Evolutionary conservation across 2,113 vertebrate species (phyloP).

Genomic region (Rhinolophus sinicus): DNA sequence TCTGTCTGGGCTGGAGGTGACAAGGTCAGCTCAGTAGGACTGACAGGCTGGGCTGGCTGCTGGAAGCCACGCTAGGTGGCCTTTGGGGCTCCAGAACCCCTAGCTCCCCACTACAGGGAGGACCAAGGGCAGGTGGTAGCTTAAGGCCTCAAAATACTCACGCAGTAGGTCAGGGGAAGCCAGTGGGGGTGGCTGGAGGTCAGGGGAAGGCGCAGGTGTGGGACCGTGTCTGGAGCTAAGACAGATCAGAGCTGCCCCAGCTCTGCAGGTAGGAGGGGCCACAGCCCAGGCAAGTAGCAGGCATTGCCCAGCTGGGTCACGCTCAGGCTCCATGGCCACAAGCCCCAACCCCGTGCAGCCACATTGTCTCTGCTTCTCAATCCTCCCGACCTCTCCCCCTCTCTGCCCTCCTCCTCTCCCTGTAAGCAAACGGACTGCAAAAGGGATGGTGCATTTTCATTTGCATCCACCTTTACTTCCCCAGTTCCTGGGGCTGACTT

Average conservation of each 20-base stretch:
- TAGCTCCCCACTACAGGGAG: background rate
- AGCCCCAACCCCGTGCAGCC: background rate
- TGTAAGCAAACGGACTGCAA: constrained; percentile 45
- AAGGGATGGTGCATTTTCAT: constrained; percentile 49
- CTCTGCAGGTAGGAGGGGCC: background rate
- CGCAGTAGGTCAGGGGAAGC: background rate
- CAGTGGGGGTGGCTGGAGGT: background rate
- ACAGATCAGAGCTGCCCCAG: background rate
- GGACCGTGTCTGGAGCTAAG: background rate
- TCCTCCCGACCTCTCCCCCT: background rate
- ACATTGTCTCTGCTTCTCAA: too few relatives aligned
- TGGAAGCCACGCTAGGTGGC: background rate
- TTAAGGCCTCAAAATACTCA: background rate
- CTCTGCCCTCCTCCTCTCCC: background rate
- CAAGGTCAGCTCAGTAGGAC: constrained; percentile 6
- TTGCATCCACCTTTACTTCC: background rate
- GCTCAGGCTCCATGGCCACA: background rate
- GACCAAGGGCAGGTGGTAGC: background rate
- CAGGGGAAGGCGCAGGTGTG: background rate
- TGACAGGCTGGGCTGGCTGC: background rate
- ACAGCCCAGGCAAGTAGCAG: background rate
- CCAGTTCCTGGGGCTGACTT: constrained; percentile 9
- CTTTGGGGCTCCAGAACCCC: background rate
- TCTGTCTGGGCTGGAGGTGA: background rate
- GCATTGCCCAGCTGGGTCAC: background rate